A percentile compares a stretch with the other conserved stretches of the same genome.
Conservation (phyloP, 2,797 vertebrate genomes). For the Coregonus suidteri region DNA sequence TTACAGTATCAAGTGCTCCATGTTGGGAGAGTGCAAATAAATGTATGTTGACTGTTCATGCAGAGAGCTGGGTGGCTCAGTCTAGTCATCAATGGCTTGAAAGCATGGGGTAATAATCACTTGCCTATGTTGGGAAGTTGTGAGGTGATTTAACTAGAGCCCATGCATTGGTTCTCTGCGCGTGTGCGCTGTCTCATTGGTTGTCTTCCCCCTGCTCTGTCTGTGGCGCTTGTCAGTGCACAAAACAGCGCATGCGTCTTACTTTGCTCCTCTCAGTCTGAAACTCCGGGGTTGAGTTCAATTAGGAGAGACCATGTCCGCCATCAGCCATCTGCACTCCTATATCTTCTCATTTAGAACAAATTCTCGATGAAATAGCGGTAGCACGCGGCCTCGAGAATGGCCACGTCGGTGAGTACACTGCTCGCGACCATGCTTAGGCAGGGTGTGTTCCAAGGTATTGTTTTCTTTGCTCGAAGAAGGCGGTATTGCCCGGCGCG, state of each 20-base stretch:
- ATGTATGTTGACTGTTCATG: background rate
- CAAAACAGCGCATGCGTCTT: slow-evolving; percentile 81
- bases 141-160: background rate
- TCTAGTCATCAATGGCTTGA: background rate
- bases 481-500: slow-evolving; percentile 51
- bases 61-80: background rate
- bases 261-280: slow-evolving; percentile 68
- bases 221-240: slow-evolving; percentile 60
- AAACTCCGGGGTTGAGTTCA: slow-evolving; percentile 79
- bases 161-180: slow-evolving; percentile 47
- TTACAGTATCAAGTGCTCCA: background rate
- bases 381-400: slow-evolving; percentile 82
- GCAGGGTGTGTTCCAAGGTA: slow-evolving; percentile 28
- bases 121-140: background rate
- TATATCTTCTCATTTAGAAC: slow-evolving; percentile 68
- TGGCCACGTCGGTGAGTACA: slow-evolving; percentile 93
- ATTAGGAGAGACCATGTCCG: slow-evolving; percentile 84
- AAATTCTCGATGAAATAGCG: slow-evolving; percentile 85
- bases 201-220: slow-evolving; percentile 52
- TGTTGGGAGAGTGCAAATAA: background rate
- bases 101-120: background rate
- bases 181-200: slow-evolving; percentile 65
- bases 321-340: slow-evolving; percentile 70
- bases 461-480: slow-evolving; percentile 45
- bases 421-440: slow-evolving; percentile 4